Conservation (phyloP, 2,113 vertebrate genomes). For the Mormyrus iriodes region DNA sequence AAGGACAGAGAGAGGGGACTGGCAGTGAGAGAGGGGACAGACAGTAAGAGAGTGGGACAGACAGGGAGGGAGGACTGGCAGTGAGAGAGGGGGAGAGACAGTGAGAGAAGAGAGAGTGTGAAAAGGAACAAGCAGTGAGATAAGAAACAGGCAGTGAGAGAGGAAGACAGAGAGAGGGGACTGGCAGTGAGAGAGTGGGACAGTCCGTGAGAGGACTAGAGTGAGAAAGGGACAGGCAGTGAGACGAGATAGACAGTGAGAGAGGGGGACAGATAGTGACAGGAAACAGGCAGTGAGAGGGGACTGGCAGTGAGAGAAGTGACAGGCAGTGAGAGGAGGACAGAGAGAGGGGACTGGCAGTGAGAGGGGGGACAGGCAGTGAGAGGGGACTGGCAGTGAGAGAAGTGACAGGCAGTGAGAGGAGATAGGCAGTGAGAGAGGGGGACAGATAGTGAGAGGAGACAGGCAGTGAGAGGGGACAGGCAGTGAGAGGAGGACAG, state of each 20-base stretch:
- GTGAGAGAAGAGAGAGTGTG: not conserved
- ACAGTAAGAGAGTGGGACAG: not conserved
- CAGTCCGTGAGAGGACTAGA: not conserved
- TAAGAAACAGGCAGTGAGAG: not conserved
- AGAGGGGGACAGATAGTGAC: not conserved
- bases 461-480: conserved; percentile 2
- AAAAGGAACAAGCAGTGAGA: conserved; percentile 18
- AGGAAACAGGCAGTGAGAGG: not conserved
- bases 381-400: not conserved
- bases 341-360: not conserved
- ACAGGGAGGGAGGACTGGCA: conserved; percentile 12
- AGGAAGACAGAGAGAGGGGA: not conserved
- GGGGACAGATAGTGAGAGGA: not conserved
- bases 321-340: conserved; percentile 12
- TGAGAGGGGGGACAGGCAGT: not conserved
- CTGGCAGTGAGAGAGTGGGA: conserved; percentile 10
- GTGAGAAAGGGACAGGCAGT: not conserved
- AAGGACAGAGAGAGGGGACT: not conserved
- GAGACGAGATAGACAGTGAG: not conserved
- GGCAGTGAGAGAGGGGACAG: not conserved
- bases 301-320: not conserved
- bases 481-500: conserved; percentile 15
- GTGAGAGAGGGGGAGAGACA: not conserved
- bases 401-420: not conserved
- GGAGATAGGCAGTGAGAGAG: conserved; percentile 15